Base-by-base conservation (phyloP, 1,140 invertebrate genomes). In the Heliconius hermathena region DNA sequence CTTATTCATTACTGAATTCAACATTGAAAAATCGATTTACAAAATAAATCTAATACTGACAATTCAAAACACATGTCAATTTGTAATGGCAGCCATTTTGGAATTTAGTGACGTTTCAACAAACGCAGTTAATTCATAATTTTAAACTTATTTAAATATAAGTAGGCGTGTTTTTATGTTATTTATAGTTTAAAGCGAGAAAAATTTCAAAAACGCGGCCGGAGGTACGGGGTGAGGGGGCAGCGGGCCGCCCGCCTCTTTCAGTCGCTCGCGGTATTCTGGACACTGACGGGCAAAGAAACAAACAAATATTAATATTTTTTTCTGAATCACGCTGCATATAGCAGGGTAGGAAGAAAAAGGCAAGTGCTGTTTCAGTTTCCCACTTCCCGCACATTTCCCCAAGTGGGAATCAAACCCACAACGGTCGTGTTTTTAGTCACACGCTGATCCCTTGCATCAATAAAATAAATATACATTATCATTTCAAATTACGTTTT, bases 161-260 rank as follows among this genome's bases (percentile, higher is more conserved):
- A 76, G 66, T 76, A 71, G 75, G 60, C 75, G 11, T 66, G 22
- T 66, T 66, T 60, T 22, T 60, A 71, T 76, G 18, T 72, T 41
- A 73, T 75, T 70, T 36, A 9, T 33, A 41, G 73, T 74, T 96
- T 96, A 98, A 88, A 98, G 96, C 54, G 98, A 98, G 95, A 98
- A 98, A 93, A 98, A 98, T 92, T 98, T 98, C 26, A 98, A 95
- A 94, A 98, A 98, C 79, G 97, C 97, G 76, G 98, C 97, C 22
- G 98, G 98, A 20, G 97, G 97, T 82, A 98, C 97, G 8, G 98
- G 97, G 86, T 98, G 96, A 80, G 98, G 97, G 8, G 98, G 95
- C 11, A 97, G 96, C n/a, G 96, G 95, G 52, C 97, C 97, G 75
- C 97, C 97, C 5, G 97, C 97, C 87, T 97, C 96, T 88, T 97